Base-by-base conservation (phyloP, 2,888 invertebrate genomes). In the Orthosia cruda region DNA sequence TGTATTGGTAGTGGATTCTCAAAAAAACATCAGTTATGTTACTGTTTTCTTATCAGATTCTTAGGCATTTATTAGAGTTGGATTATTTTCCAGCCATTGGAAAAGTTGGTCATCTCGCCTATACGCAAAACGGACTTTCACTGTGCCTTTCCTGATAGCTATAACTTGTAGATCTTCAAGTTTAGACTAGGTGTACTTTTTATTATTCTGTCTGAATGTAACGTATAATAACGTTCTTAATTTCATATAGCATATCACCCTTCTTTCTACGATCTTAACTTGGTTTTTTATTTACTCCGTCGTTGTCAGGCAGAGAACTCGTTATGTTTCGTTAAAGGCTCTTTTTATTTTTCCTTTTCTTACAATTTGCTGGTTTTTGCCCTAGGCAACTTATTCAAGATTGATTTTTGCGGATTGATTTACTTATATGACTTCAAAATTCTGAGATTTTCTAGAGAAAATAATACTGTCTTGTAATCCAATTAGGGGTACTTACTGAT, bases 221-320 rank as follows among this genome's bases (percentile, higher is more conserved):
- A 57, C 64, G 11, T 54, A 52, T 13, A 49, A 23, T 13, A 40
- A 16, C 18, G 13, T 32, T 13, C 15, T 18, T 64, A 20, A 74
- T 26, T 47, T 47, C 7, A 0, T 67, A 55, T 32, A 47, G 77
- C 23, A 49, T 63, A 55, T 66, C 62, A 16, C 3, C 18, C 18
- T 58, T 64, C 15, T 50, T 81, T 81, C 66, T 49, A 52, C 0
- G 63, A 55, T 80, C 72, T 47, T 26, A 26, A 20, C n/a, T 11
- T 16, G 13, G 81, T 54, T 64, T 45, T 52, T 65, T 77, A 80
- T 80, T 80, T 77, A 50, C 68, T 77, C 64, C 77, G 45, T 26
- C 61, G 45, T 26, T 57, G 65, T 65, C 65, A 65, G 64, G 52
- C 55, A 50, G 82, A 40, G 45, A 81, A 15, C 66, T 81, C 77